A percentile compares a stretch with the other conserved stretches of the same genome.
Conservation (phyloP, 2,888 invertebrate genomes). For the Ormyrus nitidulus region DNA sequence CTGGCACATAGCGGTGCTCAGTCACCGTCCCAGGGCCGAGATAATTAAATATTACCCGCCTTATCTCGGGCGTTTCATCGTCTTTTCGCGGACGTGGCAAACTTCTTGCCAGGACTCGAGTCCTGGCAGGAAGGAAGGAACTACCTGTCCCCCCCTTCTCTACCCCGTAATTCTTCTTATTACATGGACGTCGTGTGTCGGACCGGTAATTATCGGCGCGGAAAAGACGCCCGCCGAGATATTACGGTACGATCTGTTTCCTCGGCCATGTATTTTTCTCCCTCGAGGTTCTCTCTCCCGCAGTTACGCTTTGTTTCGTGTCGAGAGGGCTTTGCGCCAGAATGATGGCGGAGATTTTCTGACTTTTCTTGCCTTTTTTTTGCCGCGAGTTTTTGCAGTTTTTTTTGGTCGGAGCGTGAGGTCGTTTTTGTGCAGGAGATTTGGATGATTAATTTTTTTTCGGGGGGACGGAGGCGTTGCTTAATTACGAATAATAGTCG, state of each 20-base stretch:
- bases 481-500: too few species aligned
- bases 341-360: conserved; percentile 19
- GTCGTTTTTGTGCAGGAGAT: too few species aligned
- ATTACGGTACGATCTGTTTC: conserved; percentile 39
- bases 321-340: background rate
- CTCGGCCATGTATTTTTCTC: conserved; percentile 21
- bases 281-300: background rate
- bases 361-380: background rate
- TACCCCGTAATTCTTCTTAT: conserved; percentile 45
- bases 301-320: conserved; percentile 17
- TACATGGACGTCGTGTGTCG: conserved; percentile 30
- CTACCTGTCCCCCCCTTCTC: background rate
- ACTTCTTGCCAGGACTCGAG: conserved; percentile 8
- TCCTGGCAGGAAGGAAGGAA: conserved; percentile 11
- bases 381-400: background rate
- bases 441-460: too few species aligned
- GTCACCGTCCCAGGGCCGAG: too few species aligned
- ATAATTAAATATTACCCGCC: conserved; percentile 51
- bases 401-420: too few species aligned
- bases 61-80: conserved; percentile 36
- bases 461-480: too few species aligned
- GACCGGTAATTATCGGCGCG: conserved; percentile 41
- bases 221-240: conserved; percentile 44
- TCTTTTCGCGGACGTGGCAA: conserved; percentile 35
- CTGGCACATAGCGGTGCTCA: too few species aligned